Evolutionary conservation across 2,113 vertebrate species (phyloP).

Genomic region (Archilochus colubris): DNA sequence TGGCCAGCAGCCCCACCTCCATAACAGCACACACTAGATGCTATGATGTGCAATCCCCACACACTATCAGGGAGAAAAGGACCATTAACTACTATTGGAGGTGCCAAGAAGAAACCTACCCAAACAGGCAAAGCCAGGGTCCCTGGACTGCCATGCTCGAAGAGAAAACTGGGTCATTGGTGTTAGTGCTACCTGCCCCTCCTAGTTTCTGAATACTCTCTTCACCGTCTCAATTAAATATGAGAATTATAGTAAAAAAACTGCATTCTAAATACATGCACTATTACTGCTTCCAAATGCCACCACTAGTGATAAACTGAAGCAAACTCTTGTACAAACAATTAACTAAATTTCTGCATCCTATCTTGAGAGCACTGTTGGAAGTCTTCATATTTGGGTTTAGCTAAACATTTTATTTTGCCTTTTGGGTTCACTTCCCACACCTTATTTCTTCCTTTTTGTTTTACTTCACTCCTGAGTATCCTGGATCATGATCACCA

Average conservation of each 20-base stretch:
- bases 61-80: not conserved
- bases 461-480: not conserved
- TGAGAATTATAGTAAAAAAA: not conserved
- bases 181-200: not conserved
- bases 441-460: not conserved
- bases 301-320: not conserved
- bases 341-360: not conserved
- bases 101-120: not conserved
- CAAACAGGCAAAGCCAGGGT: rapidly evolving
- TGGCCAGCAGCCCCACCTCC: not conserved
- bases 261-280: not conserved
- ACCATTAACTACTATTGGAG: not conserved
- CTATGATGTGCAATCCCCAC: not conserved
- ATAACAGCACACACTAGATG: not conserved
- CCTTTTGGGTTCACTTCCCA: not conserved
- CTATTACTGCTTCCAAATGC: not conserved
- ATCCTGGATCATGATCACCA: not conserved
- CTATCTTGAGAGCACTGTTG: not conserved
- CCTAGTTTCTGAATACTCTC: not conserved
- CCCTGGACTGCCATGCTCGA: not conserved
- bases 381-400: not conserved
- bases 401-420: not conserved
- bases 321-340: not conserved
- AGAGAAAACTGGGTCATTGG: not conserved
- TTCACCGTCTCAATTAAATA: not conserved